phyloP scores from a whole-genome alignment of 1,140 invertebrate genomes.

The Lutraria rhynchaena region DNA sequence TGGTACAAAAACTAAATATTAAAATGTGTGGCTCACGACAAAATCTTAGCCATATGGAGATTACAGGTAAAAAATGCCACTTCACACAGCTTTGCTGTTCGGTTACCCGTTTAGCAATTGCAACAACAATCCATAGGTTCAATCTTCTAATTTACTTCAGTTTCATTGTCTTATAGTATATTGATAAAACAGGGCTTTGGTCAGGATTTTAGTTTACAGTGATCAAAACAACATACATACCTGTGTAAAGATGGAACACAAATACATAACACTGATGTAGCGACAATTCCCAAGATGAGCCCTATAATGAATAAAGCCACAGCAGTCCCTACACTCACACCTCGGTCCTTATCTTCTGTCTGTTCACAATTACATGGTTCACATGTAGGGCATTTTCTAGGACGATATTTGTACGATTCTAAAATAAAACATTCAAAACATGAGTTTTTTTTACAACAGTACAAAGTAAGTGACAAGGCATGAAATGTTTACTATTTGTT shows the following conservation, averaged over 20 bases:
- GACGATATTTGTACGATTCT: no score
- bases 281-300: slow-evolving; percentile 1
- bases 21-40: no score
- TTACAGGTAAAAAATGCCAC: not conserved
- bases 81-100: not conserved
- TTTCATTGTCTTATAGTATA: not conserved
- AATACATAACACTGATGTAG: slow-evolving; percentile 26
- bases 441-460: no score
- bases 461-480: no score
- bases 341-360: not conserved
- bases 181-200: not conserved
- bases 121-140: not conserved
- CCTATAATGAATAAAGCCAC: slow-evolving; percentile 17
- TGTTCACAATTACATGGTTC: slow-evolving; percentile 6
- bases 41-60: no score
- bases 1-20: no score
- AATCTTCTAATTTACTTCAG: not conserved
- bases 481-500: no score
- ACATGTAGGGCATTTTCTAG: not conserved
- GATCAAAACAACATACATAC: not conserved
- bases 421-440: no score
- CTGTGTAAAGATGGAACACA: slow-evolving; percentile 38
- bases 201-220: not conserved
- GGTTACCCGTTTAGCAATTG: no score
- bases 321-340: not conserved